These are phyloP conservation scores for Xanthostigma xanthostigma DNA, from an alignment of 2,888 invertebrate species.

Conservation along the genomic window DNA sequence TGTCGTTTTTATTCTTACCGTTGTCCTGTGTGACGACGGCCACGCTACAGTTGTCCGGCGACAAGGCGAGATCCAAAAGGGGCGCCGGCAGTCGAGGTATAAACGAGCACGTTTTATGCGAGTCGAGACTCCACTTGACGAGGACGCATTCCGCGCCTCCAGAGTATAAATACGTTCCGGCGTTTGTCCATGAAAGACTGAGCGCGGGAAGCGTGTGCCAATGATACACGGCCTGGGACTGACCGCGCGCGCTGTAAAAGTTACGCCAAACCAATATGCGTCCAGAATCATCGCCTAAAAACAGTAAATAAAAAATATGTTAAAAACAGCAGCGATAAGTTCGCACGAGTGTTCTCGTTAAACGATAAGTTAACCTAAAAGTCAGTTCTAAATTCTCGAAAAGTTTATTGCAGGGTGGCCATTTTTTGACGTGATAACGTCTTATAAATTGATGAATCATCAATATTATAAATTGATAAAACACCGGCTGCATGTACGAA, in stretches of 20 bases:
- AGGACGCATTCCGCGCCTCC: slow-evolving; percentile 66
- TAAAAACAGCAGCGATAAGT: no score
- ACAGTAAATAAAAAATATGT: no score
- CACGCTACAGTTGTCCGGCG: slow-evolving; percentile 44
- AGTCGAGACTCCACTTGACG: slow-evolving; percentile 54
- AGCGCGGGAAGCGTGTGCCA: slow-evolving; percentile 64
- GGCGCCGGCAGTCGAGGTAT: slow-evolving; percentile 56
- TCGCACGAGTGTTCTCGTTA: no score
- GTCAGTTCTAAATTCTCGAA: no score
- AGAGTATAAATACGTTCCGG: slow-evolving; percentile 53
- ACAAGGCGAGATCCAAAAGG: slow-evolving; percentile 44
- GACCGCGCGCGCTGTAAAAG: slow-evolving; percentile 20
- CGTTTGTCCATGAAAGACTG: slow-evolving; percentile 45
- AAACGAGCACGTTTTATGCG: slow-evolving; percentile 35
- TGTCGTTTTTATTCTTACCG: slow-evolving; percentile 22
- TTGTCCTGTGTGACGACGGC: slow-evolving; percentile 57
- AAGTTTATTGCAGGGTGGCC: no score
- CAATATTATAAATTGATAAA: no score
- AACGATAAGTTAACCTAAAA: no score
- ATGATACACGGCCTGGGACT: slow-evolving; percentile 39
- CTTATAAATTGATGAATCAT: no score
- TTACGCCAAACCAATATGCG: slow-evolving; percentile 46
- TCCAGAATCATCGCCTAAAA: slow-evolving; percentile 37
- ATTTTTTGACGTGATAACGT: no score
- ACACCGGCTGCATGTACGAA: no score